Evolutionary conservation across 2,888 invertebrate genomes (phyloP), one percentile per base, ranked within the genome.

Genomic region (Zeuzera pyrina): DNA sequence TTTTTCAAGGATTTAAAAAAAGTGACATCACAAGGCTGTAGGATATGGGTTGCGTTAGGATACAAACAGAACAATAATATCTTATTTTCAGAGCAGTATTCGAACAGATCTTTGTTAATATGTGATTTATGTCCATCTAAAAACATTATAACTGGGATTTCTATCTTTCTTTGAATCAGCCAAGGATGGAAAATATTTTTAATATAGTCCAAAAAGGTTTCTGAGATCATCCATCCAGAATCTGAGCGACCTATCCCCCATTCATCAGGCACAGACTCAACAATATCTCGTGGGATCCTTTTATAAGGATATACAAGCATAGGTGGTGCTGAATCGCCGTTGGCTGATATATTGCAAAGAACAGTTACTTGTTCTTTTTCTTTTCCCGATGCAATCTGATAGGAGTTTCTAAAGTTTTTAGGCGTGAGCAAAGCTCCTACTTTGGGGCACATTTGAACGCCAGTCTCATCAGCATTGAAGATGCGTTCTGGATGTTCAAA

Each of bases 281-380:
- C 35, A 10, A 49, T 25, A 23, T 45, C 45, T 28, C 32, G 35
- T 15, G 47, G 48, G 22, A 51, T 37, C 15, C 49, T 23, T 40
- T 50, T 43, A 28, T 47, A 47, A 3, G 54, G 48, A 31, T 37
- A 47, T 14, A 49, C 41, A 12, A 49, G 34, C 36, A 48, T 44
- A 13, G 49, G 50, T 12, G 48, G 46, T 16, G 37, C 37, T 26
- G 32, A 16, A 22, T 28, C 25, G 15, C 53, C 53, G 29, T 29
- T 22, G 8, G 38, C 42, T 15, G n/a, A n/a, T n/a, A n/a, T n/a
- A n/a, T n/a, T n/a, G n/a, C n/a, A n/a, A n/a, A 30, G 22, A 13
- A 30, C 30, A 30, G 30, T 30, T 3, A 30, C 30, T 30, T 22
- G 23, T 23, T 30, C 30, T 30, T 23, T 30, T 30, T 30, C 30